Base-by-base conservation (phyloP, 2,113 vertebrate genomes). In the Struthio camelus region DNA sequence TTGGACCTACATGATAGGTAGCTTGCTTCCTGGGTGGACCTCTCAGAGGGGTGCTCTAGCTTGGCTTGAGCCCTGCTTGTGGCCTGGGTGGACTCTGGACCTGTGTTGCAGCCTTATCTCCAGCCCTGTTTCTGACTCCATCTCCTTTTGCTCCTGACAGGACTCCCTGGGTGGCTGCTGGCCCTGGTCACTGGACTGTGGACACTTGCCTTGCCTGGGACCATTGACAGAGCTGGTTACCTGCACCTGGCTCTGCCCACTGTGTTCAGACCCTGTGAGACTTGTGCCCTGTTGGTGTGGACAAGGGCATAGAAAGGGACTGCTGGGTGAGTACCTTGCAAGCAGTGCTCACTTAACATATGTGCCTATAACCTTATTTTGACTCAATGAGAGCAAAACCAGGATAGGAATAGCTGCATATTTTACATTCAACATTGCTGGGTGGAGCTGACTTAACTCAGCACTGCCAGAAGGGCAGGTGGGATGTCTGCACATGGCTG, bases 401-500 rank as follows among this genome's bases (percentile, higher is more conserved):
- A 11, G n/a, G 42, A 17, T 3, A 10, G 17, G 40, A 48, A 53
- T 17, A 23, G 38, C 15, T 24, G 62, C 24, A 22, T 32, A 40
- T 48, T 17, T 8, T 14, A 8, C 20, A 11, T 7, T 48, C 22
- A 3, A 32, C 1, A n/a, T n/a, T 30, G 32, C 44, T 6, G 16
- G 8, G 6, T 18, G 38, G 22, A 12, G 6, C 32, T 48, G 15
- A 11, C 4, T 25, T 50, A 19, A 50, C 9, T 11, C 28, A 40
- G 46, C 8, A 18, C 46, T 8, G 46, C 46, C 18, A 48, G 46
- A 48, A 48, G 73, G 24, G 64, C 28, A 30, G 34, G 23, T 70
- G 56, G 48, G 40, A 25, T n/a, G 50, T 20, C 40, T 0, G 3
- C 22, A 4, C 11, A 10, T 0, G 1, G 48, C 40, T 36, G 58